phyloP scores from a whole-genome alignment of 2,797 vertebrate species.

The Megaceryle alcyon region DNA sequence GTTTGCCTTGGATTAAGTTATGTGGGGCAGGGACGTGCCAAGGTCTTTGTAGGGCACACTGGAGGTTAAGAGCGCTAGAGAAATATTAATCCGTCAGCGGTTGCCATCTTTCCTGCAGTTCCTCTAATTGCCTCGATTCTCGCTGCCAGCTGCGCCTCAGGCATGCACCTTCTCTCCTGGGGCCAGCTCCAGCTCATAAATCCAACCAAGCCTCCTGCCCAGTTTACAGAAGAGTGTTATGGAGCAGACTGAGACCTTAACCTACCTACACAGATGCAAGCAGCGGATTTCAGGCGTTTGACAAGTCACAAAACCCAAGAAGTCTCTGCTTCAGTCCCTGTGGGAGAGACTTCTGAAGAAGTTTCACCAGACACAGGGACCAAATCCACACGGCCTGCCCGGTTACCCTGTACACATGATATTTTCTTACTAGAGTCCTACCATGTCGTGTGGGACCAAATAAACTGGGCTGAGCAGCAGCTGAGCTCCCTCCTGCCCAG shows the following conservation, averaged over 20 bases:
- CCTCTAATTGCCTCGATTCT: background rate
- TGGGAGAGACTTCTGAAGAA: background rate
- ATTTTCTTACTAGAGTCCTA: background rate
- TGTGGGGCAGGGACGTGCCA: background rate
- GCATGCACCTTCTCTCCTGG: background rate
- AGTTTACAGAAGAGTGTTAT: background rate
- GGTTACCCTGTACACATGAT: accelerated
- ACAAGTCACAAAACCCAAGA: background rate
- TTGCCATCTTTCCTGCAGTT: background rate
- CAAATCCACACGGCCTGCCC: background rate
- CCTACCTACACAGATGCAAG: background rate
- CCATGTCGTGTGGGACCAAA: background rate
- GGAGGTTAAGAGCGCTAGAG: background rate
- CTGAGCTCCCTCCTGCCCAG: background rate
- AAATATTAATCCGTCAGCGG: conserved; percentile 29
- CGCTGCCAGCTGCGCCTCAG: background rate
- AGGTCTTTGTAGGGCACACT: background rate
- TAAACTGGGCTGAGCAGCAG: background rate
- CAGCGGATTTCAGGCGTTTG: background rate
- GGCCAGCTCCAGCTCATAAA: background rate
- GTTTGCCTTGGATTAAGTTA: background rate
- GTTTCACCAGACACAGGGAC: background rate
- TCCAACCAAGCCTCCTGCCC: background rate
- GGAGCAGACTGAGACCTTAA: background rate
- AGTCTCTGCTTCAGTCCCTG: background rate